Base-by-base conservation (phyloP, 2,888 invertebrate species). In the Heliconius hortense region DNA sequence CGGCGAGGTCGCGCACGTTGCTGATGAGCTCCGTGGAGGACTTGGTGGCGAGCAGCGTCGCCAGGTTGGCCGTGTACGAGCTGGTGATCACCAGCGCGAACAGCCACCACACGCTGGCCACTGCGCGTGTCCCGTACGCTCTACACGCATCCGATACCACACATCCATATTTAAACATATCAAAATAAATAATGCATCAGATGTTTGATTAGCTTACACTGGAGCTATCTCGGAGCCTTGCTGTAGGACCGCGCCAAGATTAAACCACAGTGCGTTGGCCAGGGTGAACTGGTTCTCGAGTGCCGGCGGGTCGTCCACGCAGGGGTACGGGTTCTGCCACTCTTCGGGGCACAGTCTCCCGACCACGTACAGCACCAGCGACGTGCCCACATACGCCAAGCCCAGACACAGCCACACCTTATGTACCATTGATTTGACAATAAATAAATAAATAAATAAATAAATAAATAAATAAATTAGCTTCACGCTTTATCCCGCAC, bases 11-110 rank as follows among this genome's bases (percentile, higher is more conserved):
- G 75, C 97, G 96, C 13, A 97, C 97, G 87, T 95, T 96, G 82
- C 95, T 94, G 82, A 97, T 96, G 11, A 96, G 95, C 48, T 95
- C 95, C n/a, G 93, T 94, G 64, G 95, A 89, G 1, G 95, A 95
- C 88, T 97, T 97, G 74, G 97, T 96, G 0, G 98, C 98, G 43
- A 98, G 95, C 88, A 98, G 97, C 73, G 98, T 98, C 63, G 98
- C 98, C 84, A 98, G 94, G 94, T 98, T 98, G 74, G 98, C 98
- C 0, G 98, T 98, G 89, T 98, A 98, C 8, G 98, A 97, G 78
- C 96, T 96, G 35, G 97, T 96, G 94, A 97, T 96, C 84, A 98
- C 97, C 79, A 98, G 93, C 35, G 97, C 97, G 89, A 98, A 98
- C 88, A 98, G 96, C 97, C 97, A 98, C 98, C 97, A 97, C 67